phyloP scores from a whole-genome alignment of 2,797 vertebrate genomes.

The Leptodactylus fallax region DNA sequence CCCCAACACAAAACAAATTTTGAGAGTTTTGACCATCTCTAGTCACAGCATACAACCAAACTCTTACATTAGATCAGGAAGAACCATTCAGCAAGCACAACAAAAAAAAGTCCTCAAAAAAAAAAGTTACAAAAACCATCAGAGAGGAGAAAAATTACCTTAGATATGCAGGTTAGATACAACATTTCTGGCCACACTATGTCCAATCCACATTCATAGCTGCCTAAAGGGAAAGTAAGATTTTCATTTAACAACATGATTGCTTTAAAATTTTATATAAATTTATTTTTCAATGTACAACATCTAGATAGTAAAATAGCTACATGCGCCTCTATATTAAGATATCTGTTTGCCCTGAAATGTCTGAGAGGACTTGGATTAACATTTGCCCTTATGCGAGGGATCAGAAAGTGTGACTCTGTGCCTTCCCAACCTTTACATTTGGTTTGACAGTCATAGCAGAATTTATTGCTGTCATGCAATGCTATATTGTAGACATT shows the following conservation, averaged over 20 bases:
- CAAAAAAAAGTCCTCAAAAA: too few relatives aligned
- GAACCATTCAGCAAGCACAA: too few relatives aligned
- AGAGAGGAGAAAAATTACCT: too few relatives aligned
- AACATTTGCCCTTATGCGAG: not conserved
- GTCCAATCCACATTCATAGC: not conserved
- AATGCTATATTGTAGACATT: not conserved
- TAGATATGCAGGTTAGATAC: not conserved
- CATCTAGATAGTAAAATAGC: not conserved
- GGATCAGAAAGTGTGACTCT: not conserved
- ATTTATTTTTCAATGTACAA: not conserved
- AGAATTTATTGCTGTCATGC: constrained; percentile 11
- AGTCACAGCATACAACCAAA: too few relatives aligned
- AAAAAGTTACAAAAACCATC: too few relatives aligned
- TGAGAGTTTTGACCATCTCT: too few relatives aligned
- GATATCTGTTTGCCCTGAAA: not conserved
- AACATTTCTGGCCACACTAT: not conserved
- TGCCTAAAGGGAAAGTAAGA: not conserved
- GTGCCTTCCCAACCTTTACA: constrained; percentile 21
- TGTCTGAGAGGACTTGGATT: not conserved
- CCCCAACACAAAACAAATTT: too few relatives aligned
- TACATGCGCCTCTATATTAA: not conserved
- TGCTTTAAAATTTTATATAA: not conserved
- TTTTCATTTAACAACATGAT: not conserved
- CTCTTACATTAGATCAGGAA: too few relatives aligned
- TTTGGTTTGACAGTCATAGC: not conserved